phyloP scores from a whole-genome alignment of 2,113 vertebrate species.

The Nicator chloris region DNA sequence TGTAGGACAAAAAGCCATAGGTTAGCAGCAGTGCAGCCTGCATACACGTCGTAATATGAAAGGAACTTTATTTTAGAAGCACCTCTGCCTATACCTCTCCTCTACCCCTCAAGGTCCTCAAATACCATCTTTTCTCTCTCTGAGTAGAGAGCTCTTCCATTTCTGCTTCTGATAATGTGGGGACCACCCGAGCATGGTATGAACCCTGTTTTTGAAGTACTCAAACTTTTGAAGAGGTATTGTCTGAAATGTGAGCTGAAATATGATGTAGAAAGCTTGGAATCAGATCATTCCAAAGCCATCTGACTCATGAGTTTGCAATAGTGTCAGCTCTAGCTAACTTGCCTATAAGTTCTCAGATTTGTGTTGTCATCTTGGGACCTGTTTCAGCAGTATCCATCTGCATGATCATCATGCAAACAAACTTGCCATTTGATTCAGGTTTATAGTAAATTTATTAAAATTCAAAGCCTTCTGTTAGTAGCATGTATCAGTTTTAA shows the following conservation, averaged over 20 bases:
- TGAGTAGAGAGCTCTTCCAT: background rate
- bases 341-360: background rate
- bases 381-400: background rate
- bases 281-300: background rate
- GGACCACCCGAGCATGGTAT: rapidly evolving
- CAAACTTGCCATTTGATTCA: background rate
- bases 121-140: background rate
- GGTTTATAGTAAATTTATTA: background rate
- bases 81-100: background rate
- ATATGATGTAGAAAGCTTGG: background rate
- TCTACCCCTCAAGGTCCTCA: background rate
- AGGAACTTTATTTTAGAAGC: background rate
- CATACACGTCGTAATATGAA: background rate
- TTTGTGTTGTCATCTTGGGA: background rate
- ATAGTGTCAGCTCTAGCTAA: background rate
- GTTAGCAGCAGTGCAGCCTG: background rate
- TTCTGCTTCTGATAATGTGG: background rate
- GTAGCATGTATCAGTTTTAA: background rate
- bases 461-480: background rate
- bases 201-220: background rate
- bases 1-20: background rate
- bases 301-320: background rate
- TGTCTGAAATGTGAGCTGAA: background rate
- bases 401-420: background rate
- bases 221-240: background rate